phyloP scores from a whole-genome alignment of 1,140 invertebrate genomes.

The Ladona fulva region DNA sequence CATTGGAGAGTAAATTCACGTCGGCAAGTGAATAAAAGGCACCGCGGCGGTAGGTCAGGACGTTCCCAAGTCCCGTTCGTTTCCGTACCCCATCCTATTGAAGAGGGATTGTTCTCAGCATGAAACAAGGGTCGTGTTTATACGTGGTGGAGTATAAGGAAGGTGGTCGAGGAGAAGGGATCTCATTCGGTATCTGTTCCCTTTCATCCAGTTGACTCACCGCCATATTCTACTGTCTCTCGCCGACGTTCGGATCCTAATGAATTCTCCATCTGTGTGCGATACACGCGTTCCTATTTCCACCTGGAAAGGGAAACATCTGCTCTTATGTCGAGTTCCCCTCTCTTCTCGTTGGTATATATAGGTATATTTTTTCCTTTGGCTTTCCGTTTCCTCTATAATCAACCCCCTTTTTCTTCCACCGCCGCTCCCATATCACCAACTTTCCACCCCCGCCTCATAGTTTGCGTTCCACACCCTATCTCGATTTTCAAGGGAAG shows the following conservation, averaged over 20 bases:
- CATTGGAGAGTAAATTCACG: no score
- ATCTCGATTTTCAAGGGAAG: background rate
- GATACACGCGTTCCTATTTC: slow-evolving; percentile 8
- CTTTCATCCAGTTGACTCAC: background rate
- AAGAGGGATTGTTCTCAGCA: no score
- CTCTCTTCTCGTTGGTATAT: background rate
- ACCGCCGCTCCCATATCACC: background rate
- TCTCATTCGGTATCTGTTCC: no score
- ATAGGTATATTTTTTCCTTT: background rate
- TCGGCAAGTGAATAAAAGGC: no score
- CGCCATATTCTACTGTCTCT: background rate
- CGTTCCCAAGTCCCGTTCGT: no score
- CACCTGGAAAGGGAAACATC: slow-evolving; percentile 3
- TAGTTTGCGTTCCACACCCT: background rate
- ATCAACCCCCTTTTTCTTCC: background rate
- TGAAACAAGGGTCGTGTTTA: no score
- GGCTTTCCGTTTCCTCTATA: background rate
- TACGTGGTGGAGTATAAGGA: no score
- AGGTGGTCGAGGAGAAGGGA: no score
- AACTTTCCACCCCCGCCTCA: background rate
- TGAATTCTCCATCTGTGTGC: slow-evolving; percentile 4
- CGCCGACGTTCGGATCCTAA: background rate
- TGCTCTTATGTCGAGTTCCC: background rate
- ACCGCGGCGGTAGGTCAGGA: no score
- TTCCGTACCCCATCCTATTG: no score